phyloP scores from a whole-genome alignment of 2,888 invertebrate genomes.

The Gymnosoma rotundatum region DNA sequence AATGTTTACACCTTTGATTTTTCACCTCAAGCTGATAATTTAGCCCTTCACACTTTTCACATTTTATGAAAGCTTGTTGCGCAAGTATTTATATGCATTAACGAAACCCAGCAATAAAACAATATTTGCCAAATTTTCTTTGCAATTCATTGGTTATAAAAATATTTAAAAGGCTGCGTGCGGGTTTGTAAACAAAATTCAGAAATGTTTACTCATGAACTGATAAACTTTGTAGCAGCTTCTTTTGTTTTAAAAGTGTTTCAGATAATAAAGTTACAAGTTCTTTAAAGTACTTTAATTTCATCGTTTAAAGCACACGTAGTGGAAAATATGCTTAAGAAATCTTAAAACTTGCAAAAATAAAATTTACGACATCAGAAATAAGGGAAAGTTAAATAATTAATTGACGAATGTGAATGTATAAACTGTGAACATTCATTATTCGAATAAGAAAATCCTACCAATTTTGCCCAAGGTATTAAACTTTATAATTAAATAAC shows the following conservation, averaged over 20 bases:
- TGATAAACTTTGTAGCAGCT: neutral
- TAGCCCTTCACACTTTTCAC: neutral
- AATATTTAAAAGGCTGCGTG: conserved; percentile 11
- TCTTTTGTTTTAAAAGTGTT: neutral
- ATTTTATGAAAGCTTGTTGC: neutral
- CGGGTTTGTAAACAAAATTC: conserved; percentile 35
- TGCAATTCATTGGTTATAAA: conserved; percentile 30
- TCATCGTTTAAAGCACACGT: neutral
- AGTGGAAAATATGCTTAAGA: neutral
- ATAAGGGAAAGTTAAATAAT: neutral
- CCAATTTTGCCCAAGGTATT: no score
- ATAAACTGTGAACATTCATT: no score
- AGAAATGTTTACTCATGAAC: conserved; percentile 1
- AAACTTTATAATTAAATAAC: neutral
- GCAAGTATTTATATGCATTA: no score
- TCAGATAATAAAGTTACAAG: neutral
- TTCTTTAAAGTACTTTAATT: neutral
- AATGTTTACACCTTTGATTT: no score
- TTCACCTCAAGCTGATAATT: neutral
- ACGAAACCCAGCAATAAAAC: no score
- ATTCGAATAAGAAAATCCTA: no score
- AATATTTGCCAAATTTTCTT: conserved; percentile 22
- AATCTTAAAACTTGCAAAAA: neutral
- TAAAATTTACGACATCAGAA: neutral
- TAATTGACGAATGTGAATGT: no score